These are phyloP conservation scores for Cryptotermes secundus DNA, from an alignment of 1,140 invertebrate species.

Conservation along the genomic window DNA sequence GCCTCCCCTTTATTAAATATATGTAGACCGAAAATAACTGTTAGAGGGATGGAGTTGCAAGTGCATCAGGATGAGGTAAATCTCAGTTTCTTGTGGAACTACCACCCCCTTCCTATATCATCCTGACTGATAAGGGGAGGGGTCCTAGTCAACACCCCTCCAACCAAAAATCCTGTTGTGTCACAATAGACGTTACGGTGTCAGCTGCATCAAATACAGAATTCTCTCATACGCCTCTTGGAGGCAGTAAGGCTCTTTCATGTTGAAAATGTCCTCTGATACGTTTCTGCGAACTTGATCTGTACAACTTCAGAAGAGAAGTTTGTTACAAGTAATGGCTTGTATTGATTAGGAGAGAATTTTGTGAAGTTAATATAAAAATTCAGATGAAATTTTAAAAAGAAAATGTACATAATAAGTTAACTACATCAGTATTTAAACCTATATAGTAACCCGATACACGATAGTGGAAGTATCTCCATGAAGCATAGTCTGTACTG, in stretches of 20 bases:
- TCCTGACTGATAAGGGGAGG: neutral
- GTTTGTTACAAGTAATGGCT: too few relatives aligned
- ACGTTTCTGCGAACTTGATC: too few relatives aligned
- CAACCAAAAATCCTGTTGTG: conserved; percentile 2
- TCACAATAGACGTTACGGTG: neutral
- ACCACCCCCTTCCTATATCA: neutral
- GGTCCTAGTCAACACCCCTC: conserved; percentile 16
- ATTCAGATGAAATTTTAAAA: too few relatives aligned
- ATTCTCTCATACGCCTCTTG: conserved; percentile 1
- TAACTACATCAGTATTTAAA: too few relatives aligned
- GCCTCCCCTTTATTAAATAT: conserved; percentile 12
- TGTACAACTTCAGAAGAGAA: too few relatives aligned
- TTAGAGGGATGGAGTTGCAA: neutral
- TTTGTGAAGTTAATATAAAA: too few relatives aligned
- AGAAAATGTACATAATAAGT: too few relatives aligned
- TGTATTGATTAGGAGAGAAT: too few relatives aligned
- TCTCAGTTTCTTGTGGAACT: neutral
- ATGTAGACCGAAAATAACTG: neutral
- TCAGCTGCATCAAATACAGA: conserved; percentile 1
- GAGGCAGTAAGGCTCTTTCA: neutral
- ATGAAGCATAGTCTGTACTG: too few relatives aligned
- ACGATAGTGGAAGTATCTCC: too few relatives aligned
- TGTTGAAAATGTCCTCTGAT: too few relatives aligned
- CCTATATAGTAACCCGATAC: too few relatives aligned
- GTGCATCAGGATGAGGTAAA: conserved; percentile 8